Evolutionary conservation across 2,113 vertebrate species (phyloP), one percentile per base, ranked within the genome.

Genomic region (Scomber japonicus): DNA sequence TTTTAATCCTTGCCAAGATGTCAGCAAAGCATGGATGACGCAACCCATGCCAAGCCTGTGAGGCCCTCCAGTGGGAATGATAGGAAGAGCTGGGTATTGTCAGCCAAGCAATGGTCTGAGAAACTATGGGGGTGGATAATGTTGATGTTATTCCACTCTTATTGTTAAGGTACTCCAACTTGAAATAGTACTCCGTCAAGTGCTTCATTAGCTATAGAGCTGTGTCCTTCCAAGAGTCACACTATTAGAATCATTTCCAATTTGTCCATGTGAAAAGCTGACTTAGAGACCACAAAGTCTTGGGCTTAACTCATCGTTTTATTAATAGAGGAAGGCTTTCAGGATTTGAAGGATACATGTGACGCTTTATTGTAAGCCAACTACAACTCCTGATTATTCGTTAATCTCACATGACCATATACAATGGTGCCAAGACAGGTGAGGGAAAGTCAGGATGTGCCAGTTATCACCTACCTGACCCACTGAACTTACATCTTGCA

Each of bases 321-420:
- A 94, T 93, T 88, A 92, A 92, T 91, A 92, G 89, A 83, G 49
- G 45, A 35, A 57, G 35, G 71, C 69, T 76, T 80, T 82, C 10
- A 51, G 69, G 86, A 84, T 81, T 80, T 84, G 50, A 64, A 50
- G 66, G 81, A 72, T 64, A 49, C 55, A 68, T 50, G 46, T 74
- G 81, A 71, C 21, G 40, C 88, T 78, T 76, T 55, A 45, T 59
- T 61, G 49, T 71, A 24, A 75, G 67, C 65, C 70, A 62, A 60
- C 45, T 35, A 54, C 44, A 71, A 46, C 48, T 44, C 77, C 71
- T 75, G 87, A 73, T 91, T 84, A 92, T 84, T 54, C 82, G 85
- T 71, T 78, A 84, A 85, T 91, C 81, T 86, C 48, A 74, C 27
- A 30, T 57, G 53, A 62, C 9, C 1, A 3, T 17, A 31, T 65